A percentile compares a stretch with the other conserved stretches of the same genome.
phyloP scores from a whole-genome alignment of 2,888 invertebrate species.

The Watsonalla cultraria region DNA sequence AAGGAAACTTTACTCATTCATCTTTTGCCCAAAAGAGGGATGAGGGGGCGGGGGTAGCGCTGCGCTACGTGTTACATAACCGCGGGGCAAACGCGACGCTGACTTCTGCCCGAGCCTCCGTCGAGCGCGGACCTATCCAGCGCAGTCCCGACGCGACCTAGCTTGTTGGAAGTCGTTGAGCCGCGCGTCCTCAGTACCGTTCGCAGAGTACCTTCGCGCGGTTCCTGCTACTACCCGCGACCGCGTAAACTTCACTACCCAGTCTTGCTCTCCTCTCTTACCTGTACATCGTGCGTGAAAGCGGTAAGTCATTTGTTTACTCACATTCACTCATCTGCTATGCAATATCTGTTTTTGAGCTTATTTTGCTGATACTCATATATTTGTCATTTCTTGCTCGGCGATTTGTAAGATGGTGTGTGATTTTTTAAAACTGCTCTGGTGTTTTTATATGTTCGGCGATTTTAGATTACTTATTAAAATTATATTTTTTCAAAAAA shows the following conservation, averaged over 20 bases:
- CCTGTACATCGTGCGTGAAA: conserved; percentile 17
- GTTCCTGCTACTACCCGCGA: conserved; percentile 15
- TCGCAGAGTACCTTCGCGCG: conserved; percentile 23
- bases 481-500: too few relatives aligned
- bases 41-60: conserved; percentile 51
- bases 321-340: conserved; percentile 32
- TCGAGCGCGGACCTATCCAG: conserved; percentile 40
- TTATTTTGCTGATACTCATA: conserved; percentile 36
- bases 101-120: conserved; percentile 52
- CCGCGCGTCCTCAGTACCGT: conserved; percentile 17
- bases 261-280: conserved; percentile 29
- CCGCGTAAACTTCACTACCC: conserved; percentile 36
- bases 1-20: conserved; percentile 76
- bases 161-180: conserved; percentile 18
- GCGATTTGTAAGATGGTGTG: conserved; percentile 1
- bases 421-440: conserved; percentile 11
- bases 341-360: conserved; percentile 20
- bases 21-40: conserved; percentile 73
- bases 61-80: conserved; percentile 71
- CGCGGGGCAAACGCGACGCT: conserved; percentile 38
- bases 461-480: too few relatives aligned
- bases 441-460: background rate
- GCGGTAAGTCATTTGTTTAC: conserved; percentile 58
- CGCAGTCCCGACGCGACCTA: conserved; percentile 15
- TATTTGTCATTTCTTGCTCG: conserved; percentile 23